Conservation (phyloP, 1,140 invertebrate genomes). For the Leptonema lineaticorne region DNA sequence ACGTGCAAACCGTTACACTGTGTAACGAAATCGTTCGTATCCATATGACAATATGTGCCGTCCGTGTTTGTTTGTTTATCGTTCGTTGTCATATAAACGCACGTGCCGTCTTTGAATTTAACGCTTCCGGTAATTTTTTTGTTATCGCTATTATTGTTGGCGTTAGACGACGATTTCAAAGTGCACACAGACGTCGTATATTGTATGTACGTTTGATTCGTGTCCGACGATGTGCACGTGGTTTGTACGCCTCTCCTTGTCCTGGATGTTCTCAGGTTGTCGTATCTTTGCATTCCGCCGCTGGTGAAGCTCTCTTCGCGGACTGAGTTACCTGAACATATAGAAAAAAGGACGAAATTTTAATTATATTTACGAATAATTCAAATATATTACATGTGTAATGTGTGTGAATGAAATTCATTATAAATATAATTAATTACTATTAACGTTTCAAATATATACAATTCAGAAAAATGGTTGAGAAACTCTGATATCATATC, state of each 20-base stretch:
- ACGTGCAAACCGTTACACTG: neutral
- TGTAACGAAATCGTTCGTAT: slow-evolving; percentile 5
- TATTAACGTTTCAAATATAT: too few species aligned
- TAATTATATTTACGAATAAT: too few species aligned
- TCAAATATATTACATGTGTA: too few species aligned
- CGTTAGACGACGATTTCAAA: neutral
- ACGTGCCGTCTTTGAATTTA: slow-evolving; percentile 25
- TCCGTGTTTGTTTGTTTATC: slow-evolving; percentile 31
- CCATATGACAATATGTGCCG: neutral
- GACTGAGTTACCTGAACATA: slow-evolving; percentile 40
- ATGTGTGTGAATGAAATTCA: too few species aligned
- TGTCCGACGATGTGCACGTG: neutral
- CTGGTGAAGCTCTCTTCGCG: slow-evolving; percentile 36
- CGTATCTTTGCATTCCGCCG: slow-evolving; percentile 18
- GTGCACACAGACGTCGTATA: slow-evolving; percentile 19
- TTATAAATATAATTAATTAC: too few species aligned
- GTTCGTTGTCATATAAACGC: neutral
- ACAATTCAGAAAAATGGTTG: too few species aligned
- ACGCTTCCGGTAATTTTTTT: slow-evolving; percentile 6
- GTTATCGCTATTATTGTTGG: neutral
- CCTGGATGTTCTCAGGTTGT: slow-evolving; percentile 24
- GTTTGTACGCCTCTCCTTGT: neutral
- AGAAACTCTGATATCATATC: too few species aligned
- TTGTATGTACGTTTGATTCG: neutral
- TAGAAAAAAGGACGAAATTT: too few species aligned